Conservation (phyloP, 2,797 vertebrate genomes). For the Paguma larvata region DNA sequence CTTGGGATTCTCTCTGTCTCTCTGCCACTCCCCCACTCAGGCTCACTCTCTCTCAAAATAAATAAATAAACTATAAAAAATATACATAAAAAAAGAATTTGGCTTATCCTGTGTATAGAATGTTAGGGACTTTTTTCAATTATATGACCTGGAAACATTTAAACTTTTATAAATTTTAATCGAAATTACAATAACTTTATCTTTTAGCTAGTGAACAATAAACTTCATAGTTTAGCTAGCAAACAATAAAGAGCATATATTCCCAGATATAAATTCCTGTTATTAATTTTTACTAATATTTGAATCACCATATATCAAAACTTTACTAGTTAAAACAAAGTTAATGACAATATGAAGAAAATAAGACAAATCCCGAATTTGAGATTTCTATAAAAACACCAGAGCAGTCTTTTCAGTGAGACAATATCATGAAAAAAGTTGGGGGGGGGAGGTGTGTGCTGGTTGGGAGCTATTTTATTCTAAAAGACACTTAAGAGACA, state of each 20-base stretch:
- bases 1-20: too few species aligned
- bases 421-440: background rate
- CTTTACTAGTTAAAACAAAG: background rate
- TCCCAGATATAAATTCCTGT: background rate
- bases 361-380: background rate
- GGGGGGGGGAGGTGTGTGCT: too few species aligned
- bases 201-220: background rate
- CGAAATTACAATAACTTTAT: background rate
- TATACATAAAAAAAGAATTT: background rate
- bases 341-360: background rate
- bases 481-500: background rate
- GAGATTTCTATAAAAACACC: background rate
- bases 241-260: background rate
- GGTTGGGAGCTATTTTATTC: background rate
- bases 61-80: background rate
- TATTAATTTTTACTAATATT: background rate
- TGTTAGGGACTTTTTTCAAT: background rate
- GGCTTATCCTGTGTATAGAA: background rate
- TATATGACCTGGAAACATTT: background rate
- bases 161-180: conserved; percentile 4
- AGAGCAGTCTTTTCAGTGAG: background rate
- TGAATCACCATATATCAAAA: background rate
- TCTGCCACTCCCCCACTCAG: background rate
- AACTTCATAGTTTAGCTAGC: background rate
- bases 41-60: background rate